Percentiles rank a stretch among this genome's conserved stretches.
Conservation (phyloP, 2,888 invertebrate genomes). For the Hedya salicella region DNA sequence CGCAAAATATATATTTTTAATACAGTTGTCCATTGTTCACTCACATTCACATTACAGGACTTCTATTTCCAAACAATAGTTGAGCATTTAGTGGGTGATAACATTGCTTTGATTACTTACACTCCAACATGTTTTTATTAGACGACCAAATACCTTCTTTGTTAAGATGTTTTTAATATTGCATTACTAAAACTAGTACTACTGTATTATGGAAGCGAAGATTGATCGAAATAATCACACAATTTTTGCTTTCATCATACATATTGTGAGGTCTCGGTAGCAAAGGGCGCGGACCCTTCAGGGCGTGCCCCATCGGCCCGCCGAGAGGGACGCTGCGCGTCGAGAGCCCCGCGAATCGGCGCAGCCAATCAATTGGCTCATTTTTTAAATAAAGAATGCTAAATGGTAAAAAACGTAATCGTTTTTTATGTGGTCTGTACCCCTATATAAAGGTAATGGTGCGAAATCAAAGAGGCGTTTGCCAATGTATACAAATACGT, state of each 20-base stretch:
- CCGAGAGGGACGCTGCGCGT: conserved; percentile 53
- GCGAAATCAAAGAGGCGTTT: conserved; percentile 37
- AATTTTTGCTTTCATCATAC: conserved; percentile 6
- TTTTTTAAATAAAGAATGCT: conserved; percentile 82
- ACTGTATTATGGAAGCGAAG: not conserved
- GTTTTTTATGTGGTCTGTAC: conserved; percentile 65
- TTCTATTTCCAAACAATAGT: not conserved
- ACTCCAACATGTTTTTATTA: not conserved
- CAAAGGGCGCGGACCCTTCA: conserved; percentile 78
- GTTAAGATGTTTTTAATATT: not conserved
- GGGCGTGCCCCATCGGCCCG: conserved; percentile 71
- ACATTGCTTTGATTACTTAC: not conserved
- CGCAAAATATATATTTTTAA: no score
- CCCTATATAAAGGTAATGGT: conserved; percentile 59
- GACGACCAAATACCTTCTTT: no score
- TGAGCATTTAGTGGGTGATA: not conserved
- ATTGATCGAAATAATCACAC: conserved; percentile 28
- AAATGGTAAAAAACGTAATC: conserved; percentile 74
- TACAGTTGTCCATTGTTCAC: no score
- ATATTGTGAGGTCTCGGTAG: conserved; percentile 17
- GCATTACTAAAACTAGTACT: not conserved
- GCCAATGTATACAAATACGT: not conserved
- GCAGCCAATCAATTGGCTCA: conserved; percentile 83
- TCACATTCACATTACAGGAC: no score
- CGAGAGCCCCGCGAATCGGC: conserved; percentile 61